Conservation (phyloP, 1,140 invertebrate genomes). For the Ruditapes philippinarum region DNA sequence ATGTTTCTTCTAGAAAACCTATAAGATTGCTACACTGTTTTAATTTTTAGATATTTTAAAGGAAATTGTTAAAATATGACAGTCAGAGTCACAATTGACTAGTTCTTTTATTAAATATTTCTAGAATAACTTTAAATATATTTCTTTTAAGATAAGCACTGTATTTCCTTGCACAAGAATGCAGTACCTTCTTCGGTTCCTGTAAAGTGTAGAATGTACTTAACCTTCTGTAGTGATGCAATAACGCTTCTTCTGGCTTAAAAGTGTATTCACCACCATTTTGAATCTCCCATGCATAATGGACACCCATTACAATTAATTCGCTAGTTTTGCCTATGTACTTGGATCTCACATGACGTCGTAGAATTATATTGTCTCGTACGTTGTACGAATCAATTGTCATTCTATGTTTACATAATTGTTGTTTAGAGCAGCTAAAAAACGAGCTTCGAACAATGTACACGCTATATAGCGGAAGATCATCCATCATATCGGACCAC, state of each 20-base stretch:
- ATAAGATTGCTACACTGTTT: too few species aligned
- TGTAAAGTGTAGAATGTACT: not conserved
- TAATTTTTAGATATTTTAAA: too few species aligned
- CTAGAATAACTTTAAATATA: too few species aligned
- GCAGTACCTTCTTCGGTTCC: not conserved
- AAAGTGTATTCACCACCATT: not conserved
- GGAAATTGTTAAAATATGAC: too few species aligned
- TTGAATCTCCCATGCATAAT: not conserved
- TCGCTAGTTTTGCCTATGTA: not conserved
- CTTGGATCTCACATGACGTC: not conserved
- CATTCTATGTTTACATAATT: not conserved
- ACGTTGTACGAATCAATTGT: not conserved
- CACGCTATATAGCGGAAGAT: not conserved
- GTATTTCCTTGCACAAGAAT: not conserved
- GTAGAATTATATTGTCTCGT: not conserved
- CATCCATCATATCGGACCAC: not conserved
- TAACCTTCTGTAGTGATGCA: slow-evolving; percentile 8
- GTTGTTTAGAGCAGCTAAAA: not conserved
- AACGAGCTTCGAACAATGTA: not conserved
- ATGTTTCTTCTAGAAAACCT: too few species aligned
- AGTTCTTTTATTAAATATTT: too few species aligned
- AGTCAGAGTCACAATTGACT: too few species aligned
- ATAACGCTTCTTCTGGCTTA: not conserved
- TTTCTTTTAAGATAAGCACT: not conserved
- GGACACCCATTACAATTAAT: not conserved